These are phyloP conservation scores for Drosophila triauraria DNA, from an alignment of 1,140 invertebrate genomes.

Conservation along the genomic window DNA sequence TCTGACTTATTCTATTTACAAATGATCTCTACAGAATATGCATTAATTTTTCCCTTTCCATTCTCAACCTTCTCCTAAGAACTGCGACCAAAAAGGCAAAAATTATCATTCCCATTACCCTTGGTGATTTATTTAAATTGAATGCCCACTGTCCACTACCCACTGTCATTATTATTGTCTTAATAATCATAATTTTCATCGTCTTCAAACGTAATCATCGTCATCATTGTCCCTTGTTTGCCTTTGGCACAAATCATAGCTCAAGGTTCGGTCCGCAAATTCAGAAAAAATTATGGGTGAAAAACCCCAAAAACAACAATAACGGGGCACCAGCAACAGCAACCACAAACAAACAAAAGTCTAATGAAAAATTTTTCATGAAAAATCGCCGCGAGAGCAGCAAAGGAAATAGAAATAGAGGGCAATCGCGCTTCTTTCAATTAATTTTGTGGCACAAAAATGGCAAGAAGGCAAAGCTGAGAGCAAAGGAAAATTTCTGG, in stretches of 20 bases:
- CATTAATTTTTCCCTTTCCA: not conserved
- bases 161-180: constrained; percentile 20
- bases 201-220: constrained; percentile 13
- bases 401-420: constrained; percentile 39
- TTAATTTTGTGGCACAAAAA: constrained; percentile 64
- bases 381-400: constrained; percentile 32
- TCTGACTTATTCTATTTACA: not conserved
- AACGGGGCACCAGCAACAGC: constrained; percentile 28
- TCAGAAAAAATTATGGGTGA: constrained; percentile 24
- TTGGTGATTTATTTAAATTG: constrained; percentile 62
- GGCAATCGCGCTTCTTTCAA: constrained; percentile 44
- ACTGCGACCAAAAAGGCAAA: not conserved
- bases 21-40: not conserved
- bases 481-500: constrained; percentile 34
- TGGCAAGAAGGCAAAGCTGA: constrained; percentile 46
- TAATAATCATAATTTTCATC: constrained; percentile 22
- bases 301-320: constrained; percentile 49
- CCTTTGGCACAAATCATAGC: constrained; percentile 38
- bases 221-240: constrained; percentile 32
- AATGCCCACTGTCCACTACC: constrained; percentile 18
- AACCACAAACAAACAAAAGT: constrained; percentile 55
- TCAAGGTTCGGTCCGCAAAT: constrained; percentile 41
- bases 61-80: not conserved
- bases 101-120: constrained; percentile 16
- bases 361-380: constrained; percentile 64